These are phyloP conservation scores for Drosophila crucigera DNA, from an alignment of 2,888 invertebrate genomes.

Conservation along the genomic window DNA sequence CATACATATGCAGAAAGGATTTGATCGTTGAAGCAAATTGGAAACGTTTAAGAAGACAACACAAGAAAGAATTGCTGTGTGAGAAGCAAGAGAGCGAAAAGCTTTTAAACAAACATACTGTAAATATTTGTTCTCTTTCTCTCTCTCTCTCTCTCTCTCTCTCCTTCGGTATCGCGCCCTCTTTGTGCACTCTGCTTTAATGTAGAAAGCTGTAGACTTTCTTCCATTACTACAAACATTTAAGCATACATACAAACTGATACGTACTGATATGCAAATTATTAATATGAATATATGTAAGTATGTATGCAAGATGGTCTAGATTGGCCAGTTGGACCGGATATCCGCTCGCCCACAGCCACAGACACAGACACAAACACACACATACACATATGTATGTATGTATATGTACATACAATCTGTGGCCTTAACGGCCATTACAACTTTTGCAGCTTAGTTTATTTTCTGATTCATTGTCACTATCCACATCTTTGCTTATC, in stretches of 20 bases:
- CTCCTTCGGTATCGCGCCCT: not conserved
- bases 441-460: conserved; percentile 12
- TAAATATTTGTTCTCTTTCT: not conserved
- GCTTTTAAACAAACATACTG: not conserved
- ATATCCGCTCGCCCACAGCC: conserved; percentile 32
- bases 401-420: not conserved
- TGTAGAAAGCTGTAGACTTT: conserved; percentile 4
- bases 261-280: not conserved
- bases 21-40: not conserved
- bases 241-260: not conserved
- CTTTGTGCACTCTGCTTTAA: not conserved
- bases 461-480: conserved; percentile 31
- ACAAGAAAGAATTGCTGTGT: not conserved
- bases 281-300: not conserved
- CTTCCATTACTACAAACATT: not conserved
- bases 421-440: conserved; percentile 7
- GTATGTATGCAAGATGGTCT: not conserved
- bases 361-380: not conserved
- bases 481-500: conserved; percentile 44
- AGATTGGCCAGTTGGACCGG: conserved; percentile 19
- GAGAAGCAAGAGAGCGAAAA: not conserved
- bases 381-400: not conserved
- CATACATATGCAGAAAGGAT: not conserved
- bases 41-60: not conserved
- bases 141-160: not conserved